Evolutionary conservation across 1,140 invertebrate species (phyloP).

Genomic region (Ladona fulva): DNA sequence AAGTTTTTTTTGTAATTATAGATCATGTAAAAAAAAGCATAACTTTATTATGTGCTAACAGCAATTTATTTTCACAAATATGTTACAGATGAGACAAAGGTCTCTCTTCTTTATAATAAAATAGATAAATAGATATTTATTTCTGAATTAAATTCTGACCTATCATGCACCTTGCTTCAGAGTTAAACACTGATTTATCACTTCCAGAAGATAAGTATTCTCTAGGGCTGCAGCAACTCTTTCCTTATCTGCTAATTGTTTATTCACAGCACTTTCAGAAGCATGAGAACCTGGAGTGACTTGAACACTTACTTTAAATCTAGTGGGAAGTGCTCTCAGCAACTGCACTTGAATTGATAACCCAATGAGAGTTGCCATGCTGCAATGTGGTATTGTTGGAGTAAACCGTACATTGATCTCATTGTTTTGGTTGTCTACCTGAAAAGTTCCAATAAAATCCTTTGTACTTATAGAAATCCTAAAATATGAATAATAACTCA

Average conservation of each 20-base stretch:
- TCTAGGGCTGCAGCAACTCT: conserved; percentile 93
- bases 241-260: conserved; percentile 97
- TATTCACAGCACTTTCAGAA: conserved; percentile 89
- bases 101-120: too few species aligned
- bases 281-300: conserved; percentile 89
- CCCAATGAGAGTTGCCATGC: conserved; percentile 97
- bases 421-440: neutral
- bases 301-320: conserved; percentile 80
- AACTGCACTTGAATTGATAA: conserved; percentile 80
- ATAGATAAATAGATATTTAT: too few species aligned
- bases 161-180: neutral
- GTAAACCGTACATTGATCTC: conserved; percentile 75
- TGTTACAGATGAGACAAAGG: too few species aligned
- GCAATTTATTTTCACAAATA: too few species aligned
- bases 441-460: too few species aligned
- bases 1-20: too few species aligned
- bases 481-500: too few species aligned
- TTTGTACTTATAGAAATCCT: too few species aligned
- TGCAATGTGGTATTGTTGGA: conserved; percentile 98
- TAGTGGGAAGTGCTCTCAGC: conserved; percentile 70
- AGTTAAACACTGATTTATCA: conserved; percentile 86
- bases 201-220: conserved; percentile 80
- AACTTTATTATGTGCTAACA: too few species aligned
- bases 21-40: too few species aligned
- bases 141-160: too few species aligned